Conservation (phyloP, 2,797 vertebrate genomes). For the Ciconia nigra region DNA sequence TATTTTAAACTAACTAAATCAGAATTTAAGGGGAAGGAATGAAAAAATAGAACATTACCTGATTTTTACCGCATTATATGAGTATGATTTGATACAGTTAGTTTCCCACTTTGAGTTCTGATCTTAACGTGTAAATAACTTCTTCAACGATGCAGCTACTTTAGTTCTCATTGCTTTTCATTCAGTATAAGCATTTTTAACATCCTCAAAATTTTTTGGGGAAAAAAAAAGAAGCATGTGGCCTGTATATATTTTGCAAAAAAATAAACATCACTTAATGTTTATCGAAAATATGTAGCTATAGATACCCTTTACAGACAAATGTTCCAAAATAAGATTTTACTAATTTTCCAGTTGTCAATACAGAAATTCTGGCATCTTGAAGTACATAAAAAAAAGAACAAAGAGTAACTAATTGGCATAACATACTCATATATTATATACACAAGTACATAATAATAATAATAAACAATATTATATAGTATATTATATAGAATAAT, state of each 20-base stretch:
- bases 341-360: neutral
- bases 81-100: neutral
- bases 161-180: neutral
- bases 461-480: neutral
- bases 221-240: no score
- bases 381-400: neutral
- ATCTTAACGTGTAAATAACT: neutral
- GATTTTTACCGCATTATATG: neutral
- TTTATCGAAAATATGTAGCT: neutral
- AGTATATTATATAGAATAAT: neutral
- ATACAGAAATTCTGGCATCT: neutral
- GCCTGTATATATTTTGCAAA: neutral
- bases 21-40: neutral
- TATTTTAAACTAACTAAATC: neutral
- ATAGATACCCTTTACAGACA: neutral
- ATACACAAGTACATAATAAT: neutral
- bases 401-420: neutral
- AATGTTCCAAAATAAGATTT: neutral
- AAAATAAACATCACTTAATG: neutral
- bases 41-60: neutral
- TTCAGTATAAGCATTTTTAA: neutral
- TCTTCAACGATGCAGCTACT: neutral
- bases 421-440: neutral
- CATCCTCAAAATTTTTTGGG: accelerated
- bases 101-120: neutral